Percentiles rank a stretch among this genome's conserved stretches.
phyloP scores from a whole-genome alignment of 2,113 vertebrate species.

The Eurypyga helias region DNA sequence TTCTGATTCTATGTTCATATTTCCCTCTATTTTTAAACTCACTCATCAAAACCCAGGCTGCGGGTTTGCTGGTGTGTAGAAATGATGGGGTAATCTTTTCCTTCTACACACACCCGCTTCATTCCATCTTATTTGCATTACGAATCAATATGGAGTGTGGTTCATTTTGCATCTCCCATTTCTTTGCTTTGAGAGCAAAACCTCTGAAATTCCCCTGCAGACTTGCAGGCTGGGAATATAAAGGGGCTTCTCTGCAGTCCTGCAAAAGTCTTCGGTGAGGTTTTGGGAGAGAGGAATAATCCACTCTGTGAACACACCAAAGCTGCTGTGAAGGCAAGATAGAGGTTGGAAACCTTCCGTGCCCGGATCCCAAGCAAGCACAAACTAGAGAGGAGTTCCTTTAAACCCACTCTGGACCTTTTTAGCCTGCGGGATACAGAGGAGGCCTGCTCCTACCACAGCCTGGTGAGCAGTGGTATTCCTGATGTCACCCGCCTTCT shows the following conservation, averaged over 20 bases:
- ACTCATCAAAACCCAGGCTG: background rate
- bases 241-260: background rate
- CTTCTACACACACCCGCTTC: background rate
- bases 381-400: background rate
- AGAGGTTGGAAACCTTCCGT: background rate
- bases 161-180: constrained; percentile 38
- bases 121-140: constrained; percentile 10
- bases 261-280: background rate
- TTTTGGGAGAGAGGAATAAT: background rate
- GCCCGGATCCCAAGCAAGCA: background rate
- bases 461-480: background rate
- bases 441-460: background rate
- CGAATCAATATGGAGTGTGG: background rate
- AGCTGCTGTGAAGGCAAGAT: background rate
- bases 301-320: background rate
- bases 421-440: background rate
- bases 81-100: background rate
- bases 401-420: background rate
- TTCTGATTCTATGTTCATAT: background rate
- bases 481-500: background rate
- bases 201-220: constrained; percentile 17
- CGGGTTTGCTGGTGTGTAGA: background rate
- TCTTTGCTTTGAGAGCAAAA: constrained; percentile 29
- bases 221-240: background rate
- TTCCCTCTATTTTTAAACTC: background rate